phyloP scores from a whole-genome alignment of 2,797 vertebrate genomes.

The Heteromormyrus szaboi region DNA sequence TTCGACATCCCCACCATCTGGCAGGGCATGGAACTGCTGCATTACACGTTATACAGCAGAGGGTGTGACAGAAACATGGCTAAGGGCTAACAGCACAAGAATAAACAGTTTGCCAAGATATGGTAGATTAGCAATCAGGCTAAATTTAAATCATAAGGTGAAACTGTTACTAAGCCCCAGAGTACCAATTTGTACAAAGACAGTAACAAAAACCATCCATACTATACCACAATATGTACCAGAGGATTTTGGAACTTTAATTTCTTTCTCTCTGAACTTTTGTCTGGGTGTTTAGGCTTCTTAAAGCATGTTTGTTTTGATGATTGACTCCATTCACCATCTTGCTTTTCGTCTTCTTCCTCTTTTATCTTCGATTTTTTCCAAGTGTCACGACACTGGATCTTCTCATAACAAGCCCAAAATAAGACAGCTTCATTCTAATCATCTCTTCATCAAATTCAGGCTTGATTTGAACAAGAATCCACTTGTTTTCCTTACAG shows the following conservation, averaged over 20 bases:
- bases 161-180: background rate
- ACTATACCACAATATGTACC: background rate
- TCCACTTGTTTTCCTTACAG: background rate
- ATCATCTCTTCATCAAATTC: background rate
- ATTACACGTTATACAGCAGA: background rate
- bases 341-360: background rate
- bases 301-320: background rate
- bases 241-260: background rate
- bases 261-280: background rate
- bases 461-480: background rate
- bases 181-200: background rate
- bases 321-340: background rate
- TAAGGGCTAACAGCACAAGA: background rate
- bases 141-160: background rate
- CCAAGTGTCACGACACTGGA: background rate
- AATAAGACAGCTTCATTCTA: background rate
- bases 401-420: background rate
- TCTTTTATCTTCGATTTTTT: background rate
- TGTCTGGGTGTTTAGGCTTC: background rate
- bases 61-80: background rate
- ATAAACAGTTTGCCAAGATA: background rate
- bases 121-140: background rate
- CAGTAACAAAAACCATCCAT: background rate
- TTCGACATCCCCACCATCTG: conserved; percentile 4
- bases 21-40: background rate